Conservation (phyloP, 2,113 vertebrate species). For the Centropus unirufus region DNA sequence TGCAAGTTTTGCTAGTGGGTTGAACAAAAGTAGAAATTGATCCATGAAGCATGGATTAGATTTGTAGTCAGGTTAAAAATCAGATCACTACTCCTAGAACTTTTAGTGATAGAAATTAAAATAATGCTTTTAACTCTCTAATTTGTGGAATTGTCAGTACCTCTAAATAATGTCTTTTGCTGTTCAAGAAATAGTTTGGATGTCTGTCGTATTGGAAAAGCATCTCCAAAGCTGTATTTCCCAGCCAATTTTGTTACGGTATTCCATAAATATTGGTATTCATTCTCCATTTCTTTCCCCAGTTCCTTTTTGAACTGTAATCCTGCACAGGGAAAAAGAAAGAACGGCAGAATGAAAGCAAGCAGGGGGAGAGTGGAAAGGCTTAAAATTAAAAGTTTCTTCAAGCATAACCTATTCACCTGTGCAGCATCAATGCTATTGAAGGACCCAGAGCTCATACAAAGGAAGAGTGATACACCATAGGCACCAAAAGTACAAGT, state of each 20-base stretch:
- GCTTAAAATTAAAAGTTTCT: neutral
- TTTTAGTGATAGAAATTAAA: neutral
- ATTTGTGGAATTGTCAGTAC: neutral
- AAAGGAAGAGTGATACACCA: too few species aligned
- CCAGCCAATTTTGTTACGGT: neutral
- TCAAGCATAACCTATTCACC: neutral
- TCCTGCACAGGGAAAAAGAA: neutral
- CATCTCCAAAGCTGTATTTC: slow-evolving; percentile 1
- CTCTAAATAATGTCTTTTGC: neutral
- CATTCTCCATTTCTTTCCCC: slow-evolving; percentile 23
- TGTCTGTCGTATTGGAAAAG: slow-evolving; percentile 47
- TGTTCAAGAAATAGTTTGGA: slow-evolving; percentile 23
- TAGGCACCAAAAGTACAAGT: neutral
- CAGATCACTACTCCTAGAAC: neutral
- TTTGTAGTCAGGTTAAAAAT: neutral
- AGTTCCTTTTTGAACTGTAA: slow-evolving; percentile 20
- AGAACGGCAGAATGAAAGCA: too few species aligned
- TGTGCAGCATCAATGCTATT: neutral
- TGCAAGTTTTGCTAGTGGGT: neutral
- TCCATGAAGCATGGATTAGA: neutral
- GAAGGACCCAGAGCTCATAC: neutral
- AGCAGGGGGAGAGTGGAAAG: too few species aligned
- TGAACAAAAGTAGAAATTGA: neutral
- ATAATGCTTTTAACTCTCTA: neutral
- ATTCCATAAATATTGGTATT: slow-evolving; percentile 51